A percentile compares a stretch with the other conserved stretches of the same genome.
Conservation (phyloP, 2,113 vertebrate genomes). For the Indicator maculatus region DNA sequence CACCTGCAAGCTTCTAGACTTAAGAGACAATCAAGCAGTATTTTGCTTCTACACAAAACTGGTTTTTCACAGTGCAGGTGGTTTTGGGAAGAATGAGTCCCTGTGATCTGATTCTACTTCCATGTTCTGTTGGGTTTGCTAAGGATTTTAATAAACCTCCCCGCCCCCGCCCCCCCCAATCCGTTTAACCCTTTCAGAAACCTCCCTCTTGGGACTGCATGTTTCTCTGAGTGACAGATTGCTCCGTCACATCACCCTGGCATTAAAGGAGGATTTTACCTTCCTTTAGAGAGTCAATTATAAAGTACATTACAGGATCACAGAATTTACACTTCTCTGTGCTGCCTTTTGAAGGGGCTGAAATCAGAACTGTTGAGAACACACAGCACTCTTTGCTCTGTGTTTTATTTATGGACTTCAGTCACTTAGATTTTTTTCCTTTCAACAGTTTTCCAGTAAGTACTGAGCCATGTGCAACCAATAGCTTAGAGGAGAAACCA, state of each 20-base stretch:
- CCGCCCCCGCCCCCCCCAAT: fast-evolving
- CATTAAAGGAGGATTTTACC: background rate
- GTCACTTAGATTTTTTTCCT: conserved; percentile 23
- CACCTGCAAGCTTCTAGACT: background rate
- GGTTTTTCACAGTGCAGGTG: background rate
- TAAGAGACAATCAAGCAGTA: background rate
- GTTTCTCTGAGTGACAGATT: background rate
- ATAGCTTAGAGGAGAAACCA: background rate
- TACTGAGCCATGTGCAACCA: conserved; percentile 25
- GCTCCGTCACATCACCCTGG: background rate
- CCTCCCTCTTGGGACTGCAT: background rate
- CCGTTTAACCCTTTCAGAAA: background rate
- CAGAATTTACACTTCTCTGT: background rate
- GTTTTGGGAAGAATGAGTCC: background rate
- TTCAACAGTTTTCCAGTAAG: conserved; percentile 35
- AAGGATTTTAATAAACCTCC: background rate
- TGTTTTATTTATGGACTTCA: conserved; percentile 47
- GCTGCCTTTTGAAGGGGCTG: background rate
- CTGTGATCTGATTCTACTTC: fast-evolving
- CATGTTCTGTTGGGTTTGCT: background rate
- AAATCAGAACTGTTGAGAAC: background rate
- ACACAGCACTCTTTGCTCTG: background rate
- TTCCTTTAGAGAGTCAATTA: background rate
- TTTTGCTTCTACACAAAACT: background rate
- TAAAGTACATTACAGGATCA: background rate